A percentile compares a stretch with the other conserved stretches of the same genome.
phyloP scores from a whole-genome alignment of 2,113 vertebrate species.

The Otis tarda region DNA sequence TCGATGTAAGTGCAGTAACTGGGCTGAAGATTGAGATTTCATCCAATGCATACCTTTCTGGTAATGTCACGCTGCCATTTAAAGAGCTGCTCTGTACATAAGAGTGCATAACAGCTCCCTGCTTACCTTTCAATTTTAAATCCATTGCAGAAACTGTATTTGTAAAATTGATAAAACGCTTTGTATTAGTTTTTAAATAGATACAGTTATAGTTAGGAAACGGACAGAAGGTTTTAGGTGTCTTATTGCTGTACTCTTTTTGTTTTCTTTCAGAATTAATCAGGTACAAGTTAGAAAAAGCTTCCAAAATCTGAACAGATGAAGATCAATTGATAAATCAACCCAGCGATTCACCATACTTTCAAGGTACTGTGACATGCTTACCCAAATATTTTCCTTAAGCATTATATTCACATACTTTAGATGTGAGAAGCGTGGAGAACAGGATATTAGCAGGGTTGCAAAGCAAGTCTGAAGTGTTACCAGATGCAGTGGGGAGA shows the following conservation, averaged over 20 bases:
- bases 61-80: conserved; percentile 62
- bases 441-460: conserved; percentile 39
- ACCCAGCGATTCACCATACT: conserved; percentile 63
- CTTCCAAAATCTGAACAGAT: conserved; percentile 70
- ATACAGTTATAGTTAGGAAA: not conserved
- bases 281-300: conserved; percentile 65
- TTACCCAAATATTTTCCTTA: conserved; percentile 42
- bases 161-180: conserved; percentile 26
- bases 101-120: conserved; percentile 50
- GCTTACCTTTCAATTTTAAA: conserved; percentile 64
- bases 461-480: conserved; percentile 22
- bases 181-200: not conserved
- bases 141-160: conserved; percentile 8
- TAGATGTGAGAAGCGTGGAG: conserved; percentile 14
- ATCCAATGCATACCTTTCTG: conserved; percentile 59
- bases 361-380: conserved; percentile 68
- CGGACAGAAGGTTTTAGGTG: not conserved
- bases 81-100: conserved; percentile 45
- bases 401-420: conserved; percentile 13
- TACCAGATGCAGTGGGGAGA: conserved; percentile 37
- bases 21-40: conserved; percentile 57
- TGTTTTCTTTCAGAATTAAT: conserved; percentile 67
- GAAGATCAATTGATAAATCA: conserved; percentile 73
- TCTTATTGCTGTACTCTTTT: conserved; percentile 16
- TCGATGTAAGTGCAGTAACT: conserved; percentile 5